phyloP scores from a whole-genome alignment of 2,113 vertebrate species.

The Benitochromis conjunctus region DNA sequence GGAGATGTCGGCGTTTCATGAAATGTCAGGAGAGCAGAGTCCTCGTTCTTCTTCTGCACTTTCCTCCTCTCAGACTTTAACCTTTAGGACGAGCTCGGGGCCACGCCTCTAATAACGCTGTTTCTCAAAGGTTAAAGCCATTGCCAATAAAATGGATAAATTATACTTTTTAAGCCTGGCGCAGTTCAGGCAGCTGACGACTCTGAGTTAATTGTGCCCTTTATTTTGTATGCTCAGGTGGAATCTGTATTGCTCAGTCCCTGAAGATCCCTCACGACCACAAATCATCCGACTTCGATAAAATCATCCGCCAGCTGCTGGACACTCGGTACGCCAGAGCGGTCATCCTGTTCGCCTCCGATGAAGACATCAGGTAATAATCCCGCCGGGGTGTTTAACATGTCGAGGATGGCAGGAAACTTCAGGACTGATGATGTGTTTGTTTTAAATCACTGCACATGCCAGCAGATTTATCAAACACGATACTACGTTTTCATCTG shows the following conservation, averaged over 20 bases:
- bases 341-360: conserved; percentile 88
- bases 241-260: conserved; percentile 95
- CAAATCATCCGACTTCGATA: conserved; percentile 87
- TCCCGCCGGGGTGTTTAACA: neutral
- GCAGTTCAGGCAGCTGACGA: neutral
- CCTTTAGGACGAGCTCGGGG: neutral
- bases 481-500: neutral
- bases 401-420: neutral
- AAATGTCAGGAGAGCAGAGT: neutral
- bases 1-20: neutral
- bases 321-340: conserved; percentile 87
- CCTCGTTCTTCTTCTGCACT: neutral
- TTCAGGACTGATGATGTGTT: neutral
- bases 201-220: neutral
- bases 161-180: neutral
- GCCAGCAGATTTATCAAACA: neutral
- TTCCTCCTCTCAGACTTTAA: neutral
- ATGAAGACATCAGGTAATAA: conserved; percentile 89
- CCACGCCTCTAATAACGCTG: neutral
- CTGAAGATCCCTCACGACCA: conserved; percentile 90
- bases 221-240: conserved; percentile 72
- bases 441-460: neutral
- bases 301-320: conserved; percentile 85
- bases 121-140: neutral
- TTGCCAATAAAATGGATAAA: neutral